Evolutionary conservation across 2,113 vertebrate species (phyloP).

Genomic region (Theropithecus gelada): DNA sequence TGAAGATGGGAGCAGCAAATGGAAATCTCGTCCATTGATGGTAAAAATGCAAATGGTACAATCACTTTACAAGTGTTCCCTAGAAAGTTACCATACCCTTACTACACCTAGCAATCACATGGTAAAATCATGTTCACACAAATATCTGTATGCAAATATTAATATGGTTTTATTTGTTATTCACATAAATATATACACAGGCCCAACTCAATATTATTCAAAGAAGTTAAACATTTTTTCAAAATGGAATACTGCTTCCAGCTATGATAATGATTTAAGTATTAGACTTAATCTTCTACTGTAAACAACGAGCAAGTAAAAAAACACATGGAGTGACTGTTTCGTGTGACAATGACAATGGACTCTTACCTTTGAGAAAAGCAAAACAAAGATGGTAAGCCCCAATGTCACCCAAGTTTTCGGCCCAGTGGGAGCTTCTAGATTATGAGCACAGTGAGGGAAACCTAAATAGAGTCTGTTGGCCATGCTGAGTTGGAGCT

Average conservation of each 20-base stretch:
- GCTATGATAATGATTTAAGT: background rate
- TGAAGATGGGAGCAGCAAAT: background rate
- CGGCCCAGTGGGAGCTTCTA: background rate
- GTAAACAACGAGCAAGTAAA: background rate
- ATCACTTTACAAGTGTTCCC: background rate
- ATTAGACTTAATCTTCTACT: background rate
- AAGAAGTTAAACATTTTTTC: background rate
- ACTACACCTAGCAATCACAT: background rate
- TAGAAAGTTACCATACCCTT: background rate
- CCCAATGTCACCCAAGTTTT: background rate
- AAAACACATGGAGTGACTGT: background rate
- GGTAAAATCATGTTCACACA: background rate
- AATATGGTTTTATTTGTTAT: background rate
- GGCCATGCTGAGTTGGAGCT: background rate
- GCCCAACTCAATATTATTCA: background rate
- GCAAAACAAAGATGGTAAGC: background rate
- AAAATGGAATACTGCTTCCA: background rate
- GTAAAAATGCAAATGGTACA: background rate
- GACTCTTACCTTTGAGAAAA: background rate
- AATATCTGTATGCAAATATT: background rate
- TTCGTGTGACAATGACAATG: background rate
- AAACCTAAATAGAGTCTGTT: background rate
- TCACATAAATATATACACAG: background rate
- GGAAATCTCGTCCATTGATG: background rate
- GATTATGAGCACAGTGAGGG: background rate